Conservation (phyloP, 2,113 vertebrate species). For the Scomber scombrus region DNA sequence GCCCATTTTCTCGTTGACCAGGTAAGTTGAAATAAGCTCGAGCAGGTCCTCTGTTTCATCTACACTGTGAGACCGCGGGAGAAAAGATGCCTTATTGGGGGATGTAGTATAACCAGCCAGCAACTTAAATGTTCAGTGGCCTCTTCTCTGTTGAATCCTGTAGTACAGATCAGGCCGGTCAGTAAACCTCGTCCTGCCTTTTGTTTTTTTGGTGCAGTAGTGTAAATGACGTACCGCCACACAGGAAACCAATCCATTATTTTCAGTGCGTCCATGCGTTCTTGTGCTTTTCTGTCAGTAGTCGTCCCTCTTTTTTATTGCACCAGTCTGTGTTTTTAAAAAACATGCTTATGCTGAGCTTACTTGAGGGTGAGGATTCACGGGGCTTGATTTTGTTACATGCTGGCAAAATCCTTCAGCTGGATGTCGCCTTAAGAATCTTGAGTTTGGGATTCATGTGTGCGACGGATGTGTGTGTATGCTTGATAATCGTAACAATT, state of each 20-base stretch:
- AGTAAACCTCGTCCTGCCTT: neutral
- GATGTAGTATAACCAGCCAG: neutral
- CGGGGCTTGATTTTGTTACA: constrained; percentile 43
- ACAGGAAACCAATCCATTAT: constrained; percentile 33
- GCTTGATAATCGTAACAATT: constrained; percentile 45
- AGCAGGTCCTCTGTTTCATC: neutral
- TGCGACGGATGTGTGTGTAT: constrained; percentile 19
- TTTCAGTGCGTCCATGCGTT: constrained; percentile 25
- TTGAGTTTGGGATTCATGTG: constrained; percentile 47
- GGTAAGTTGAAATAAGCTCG: constrained; percentile 64
- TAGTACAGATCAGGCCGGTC: constrained; percentile 1
- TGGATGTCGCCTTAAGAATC: constrained; percentile 48
- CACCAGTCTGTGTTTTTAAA: constrained; percentile 39
- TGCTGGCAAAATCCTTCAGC: constrained; percentile 51
- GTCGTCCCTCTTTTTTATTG: constrained; percentile 1
- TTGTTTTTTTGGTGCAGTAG: neutral
- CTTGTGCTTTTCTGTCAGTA: constrained; percentile 45
- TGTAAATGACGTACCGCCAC: constrained; percentile 17
- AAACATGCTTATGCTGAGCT: constrained; percentile 43
- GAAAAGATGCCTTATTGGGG: constrained; percentile 10
- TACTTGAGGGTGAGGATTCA: constrained; percentile 48
- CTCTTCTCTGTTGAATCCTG: neutral
- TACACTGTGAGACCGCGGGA: neutral
- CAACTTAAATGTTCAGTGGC: neutral
- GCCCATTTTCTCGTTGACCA: constrained; percentile 32